These are phyloP conservation scores for Leptothorax acervorum DNA, from an alignment of 2,888 invertebrate genomes.

Conservation along the genomic window DNA sequence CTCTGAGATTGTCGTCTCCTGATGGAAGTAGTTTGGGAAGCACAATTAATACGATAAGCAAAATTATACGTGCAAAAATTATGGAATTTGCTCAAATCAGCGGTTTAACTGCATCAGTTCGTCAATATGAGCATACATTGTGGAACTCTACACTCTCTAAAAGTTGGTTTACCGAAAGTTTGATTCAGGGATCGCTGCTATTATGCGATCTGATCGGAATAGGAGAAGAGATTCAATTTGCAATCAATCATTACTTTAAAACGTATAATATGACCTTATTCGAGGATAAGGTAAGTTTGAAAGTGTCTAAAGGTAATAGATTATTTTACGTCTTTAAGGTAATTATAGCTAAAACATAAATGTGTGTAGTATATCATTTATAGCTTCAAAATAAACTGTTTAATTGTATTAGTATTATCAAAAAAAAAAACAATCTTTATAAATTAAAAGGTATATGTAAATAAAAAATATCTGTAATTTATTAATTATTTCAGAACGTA, in stretches of 20 bases:
- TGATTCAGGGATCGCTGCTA: conserved; percentile 60
- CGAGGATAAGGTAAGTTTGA: conserved; percentile 48
- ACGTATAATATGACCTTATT: conserved; percentile 6
- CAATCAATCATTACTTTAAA: conserved; percentile 23
- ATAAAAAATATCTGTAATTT: not conserved
- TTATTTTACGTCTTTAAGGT: not conserved
- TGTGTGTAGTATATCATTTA: not conserved
- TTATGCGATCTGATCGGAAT: conserved; percentile 55
- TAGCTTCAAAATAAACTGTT: conserved; percentile 1
- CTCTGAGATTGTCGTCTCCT: conserved; percentile 16
- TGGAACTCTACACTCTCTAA: conserved; percentile 40
- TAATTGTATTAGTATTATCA: not conserved
- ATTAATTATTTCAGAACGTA: conserved; percentile 35
- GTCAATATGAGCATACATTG: conserved; percentile 8
- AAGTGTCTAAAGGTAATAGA: not conserved
- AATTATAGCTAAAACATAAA: not conserved
- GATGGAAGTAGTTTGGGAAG: conserved; percentile 21
- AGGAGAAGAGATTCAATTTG: conserved; percentile 44
- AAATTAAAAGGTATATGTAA: not conserved
- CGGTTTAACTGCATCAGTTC: conserved; percentile 42
- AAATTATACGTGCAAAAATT: conserved; percentile 55
- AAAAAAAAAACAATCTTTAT: not conserved
- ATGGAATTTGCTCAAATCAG: conserved; percentile 56
- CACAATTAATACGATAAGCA: conserved; percentile 56
- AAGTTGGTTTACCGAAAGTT: conserved; percentile 62